phyloP scores from a whole-genome alignment of 2,113 vertebrate species.

The Aegotheles bennettii region DNA sequence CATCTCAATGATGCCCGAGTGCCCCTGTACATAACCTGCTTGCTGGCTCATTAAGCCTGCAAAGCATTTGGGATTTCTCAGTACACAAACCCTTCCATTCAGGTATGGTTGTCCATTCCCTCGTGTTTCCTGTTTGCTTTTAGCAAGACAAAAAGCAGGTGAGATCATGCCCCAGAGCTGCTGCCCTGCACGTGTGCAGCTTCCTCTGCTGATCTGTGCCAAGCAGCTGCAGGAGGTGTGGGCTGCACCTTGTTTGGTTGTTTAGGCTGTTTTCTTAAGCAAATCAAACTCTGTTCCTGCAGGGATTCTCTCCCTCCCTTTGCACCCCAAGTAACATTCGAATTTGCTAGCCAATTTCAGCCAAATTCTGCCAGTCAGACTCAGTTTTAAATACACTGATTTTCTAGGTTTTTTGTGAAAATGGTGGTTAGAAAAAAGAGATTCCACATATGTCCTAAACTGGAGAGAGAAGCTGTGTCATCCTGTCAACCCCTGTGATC shows the following conservation, averaged over 20 bases:
- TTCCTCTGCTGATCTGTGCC: neutral
- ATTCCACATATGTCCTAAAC: neutral
- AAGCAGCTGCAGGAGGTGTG: neutral
- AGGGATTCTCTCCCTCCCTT: neutral
- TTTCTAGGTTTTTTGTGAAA: neutral
- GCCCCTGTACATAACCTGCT: neutral
- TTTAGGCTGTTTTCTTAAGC: neutral
- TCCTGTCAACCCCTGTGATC: neutral
- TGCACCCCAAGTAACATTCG: neutral
- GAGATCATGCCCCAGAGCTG: neutral
- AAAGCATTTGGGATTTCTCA: conserved; percentile 26
- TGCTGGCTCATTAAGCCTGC: neutral
- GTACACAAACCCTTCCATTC: conserved; percentile 1
- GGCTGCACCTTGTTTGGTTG: neutral
- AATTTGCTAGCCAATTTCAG: neutral
- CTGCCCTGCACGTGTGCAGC: neutral
- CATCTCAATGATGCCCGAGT: conserved; percentile 28
- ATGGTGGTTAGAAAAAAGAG: neutral
- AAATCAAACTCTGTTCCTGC: neutral
- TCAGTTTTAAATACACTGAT: neutral
- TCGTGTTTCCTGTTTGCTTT: neutral
- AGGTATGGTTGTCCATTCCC: neutral
- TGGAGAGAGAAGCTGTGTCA: neutral
- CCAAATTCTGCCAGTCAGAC: neutral
- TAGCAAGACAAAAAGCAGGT: conserved; percentile 26